Conservation (phyloP, 2,797 vertebrate genomes). For the Galago senegalensis region DNA sequence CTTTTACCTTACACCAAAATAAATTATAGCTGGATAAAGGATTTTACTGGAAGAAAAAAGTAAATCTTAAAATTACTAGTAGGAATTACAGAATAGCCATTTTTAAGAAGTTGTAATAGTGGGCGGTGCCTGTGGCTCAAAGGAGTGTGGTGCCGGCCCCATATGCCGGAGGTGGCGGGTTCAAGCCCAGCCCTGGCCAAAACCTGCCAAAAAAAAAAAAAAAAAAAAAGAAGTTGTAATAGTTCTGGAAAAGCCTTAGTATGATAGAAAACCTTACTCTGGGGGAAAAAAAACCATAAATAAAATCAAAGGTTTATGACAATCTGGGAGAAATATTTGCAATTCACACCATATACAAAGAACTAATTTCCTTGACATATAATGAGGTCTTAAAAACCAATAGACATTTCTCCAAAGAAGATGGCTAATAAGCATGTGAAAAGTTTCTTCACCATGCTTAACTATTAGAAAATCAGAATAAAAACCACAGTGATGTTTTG, state of each 20-base stretch:
- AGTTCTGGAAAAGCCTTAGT: neutral
- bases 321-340: constrained; percentile 24
- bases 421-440: neutral
- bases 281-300: neutral
- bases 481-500: neutral
- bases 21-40: neutral
- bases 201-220: too few relatives aligned
- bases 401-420: neutral
- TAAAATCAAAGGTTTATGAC: neutral
- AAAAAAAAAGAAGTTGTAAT: neutral
- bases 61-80: neutral
- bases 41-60: constrained; percentile 12
- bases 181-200: too few relatives aligned
- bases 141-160: too few relatives aligned
- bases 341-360: neutral
- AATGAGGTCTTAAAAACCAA: neutral
- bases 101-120: neutral
- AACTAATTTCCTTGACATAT: neutral
- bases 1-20: neutral
- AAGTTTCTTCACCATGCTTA: neutral
- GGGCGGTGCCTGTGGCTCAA: too few relatives aligned
- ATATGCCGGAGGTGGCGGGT: too few relatives aligned
- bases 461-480: neutral
- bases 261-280: neutral
- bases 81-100: neutral